phyloP scores from a whole-genome alignment of 1,140 invertebrate species.

The Camponotus floridanus region DNA sequence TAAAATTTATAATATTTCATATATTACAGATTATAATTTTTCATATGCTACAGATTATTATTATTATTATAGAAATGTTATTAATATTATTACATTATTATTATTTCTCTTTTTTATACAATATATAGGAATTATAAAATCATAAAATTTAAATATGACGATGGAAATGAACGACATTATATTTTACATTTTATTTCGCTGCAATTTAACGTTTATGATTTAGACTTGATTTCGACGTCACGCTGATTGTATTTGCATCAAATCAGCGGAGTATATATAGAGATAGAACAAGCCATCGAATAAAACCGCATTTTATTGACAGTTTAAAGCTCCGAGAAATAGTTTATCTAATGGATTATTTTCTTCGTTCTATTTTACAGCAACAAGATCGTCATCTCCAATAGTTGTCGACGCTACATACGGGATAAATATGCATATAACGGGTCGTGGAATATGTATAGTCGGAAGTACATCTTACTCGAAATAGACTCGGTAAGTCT shows the following conservation, averaged over 20 bases:
- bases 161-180: not conserved
- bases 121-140: not conserved
- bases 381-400: not conserved
- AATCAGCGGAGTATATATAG: not conserved
- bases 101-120: no score
- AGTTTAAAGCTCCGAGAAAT: not conserved
- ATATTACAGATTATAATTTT: not conserved
- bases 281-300: not conserved
- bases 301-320: not conserved
- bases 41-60: not conserved
- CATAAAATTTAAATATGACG: constrained; percentile 13
- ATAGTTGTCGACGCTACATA: not conserved
- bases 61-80: no score
- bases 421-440: not conserved
- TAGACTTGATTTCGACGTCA: not conserved
- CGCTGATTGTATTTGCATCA: constrained; percentile 2
- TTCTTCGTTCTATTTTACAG: not conserved
- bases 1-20: not conserved
- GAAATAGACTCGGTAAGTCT: not conserved
- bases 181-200: constrained; percentile 1
- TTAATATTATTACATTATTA: no score
- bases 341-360: not conserved
- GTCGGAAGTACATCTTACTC: not conserved
- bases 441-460: no score
- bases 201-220: constrained; percentile 2